Conservation (phyloP, 2,797 vertebrate genomes). For the Mastacembelus armatus region DNA sequence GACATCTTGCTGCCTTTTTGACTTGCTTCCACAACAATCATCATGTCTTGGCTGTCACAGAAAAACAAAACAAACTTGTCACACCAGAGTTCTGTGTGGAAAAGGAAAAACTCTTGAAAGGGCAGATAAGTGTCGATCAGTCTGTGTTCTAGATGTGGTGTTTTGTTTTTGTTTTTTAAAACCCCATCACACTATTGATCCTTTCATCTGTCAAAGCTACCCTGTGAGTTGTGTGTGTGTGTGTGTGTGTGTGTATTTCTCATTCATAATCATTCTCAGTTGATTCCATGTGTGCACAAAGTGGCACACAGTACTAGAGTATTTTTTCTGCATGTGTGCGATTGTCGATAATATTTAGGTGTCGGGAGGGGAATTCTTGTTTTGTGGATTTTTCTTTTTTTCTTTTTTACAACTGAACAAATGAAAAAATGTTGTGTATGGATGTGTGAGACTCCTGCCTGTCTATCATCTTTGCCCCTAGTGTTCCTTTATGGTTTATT, state of each 20-base stretch:
- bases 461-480: conserved; percentile 45
- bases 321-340: conserved; percentile 55
- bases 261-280: conserved; percentile 69
- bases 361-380: conserved; percentile 53
- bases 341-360: conserved; percentile 59
- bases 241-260: conserved; percentile 40
- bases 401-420: conserved; percentile 73
- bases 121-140: conserved; percentile 40
- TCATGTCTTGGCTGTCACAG: conserved; percentile 5
- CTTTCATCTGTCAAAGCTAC: conserved; percentile 64
- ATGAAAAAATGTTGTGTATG: conserved; percentile 48
- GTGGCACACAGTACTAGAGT: conserved; percentile 38
- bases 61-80: conserved; percentile 45
- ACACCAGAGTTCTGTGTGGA: conserved; percentile 26
- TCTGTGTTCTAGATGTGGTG: conserved; percentile 32
- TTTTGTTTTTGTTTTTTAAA: conserved; percentile 25
- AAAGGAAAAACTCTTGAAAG: conserved; percentile 16
- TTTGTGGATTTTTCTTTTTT: conserved; percentile 30
- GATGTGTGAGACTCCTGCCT: conserved; percentile 33
- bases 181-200: conserved; percentile 88
- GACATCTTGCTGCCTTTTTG: not conserved
- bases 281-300: conserved; percentile 75
- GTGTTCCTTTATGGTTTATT: conserved; percentile 48
- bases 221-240: conserved; percentile 20
- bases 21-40: not conserved